Conservation (phyloP, 2,888 invertebrate genomes). For the Zaprionus obscuricornis region DNA sequence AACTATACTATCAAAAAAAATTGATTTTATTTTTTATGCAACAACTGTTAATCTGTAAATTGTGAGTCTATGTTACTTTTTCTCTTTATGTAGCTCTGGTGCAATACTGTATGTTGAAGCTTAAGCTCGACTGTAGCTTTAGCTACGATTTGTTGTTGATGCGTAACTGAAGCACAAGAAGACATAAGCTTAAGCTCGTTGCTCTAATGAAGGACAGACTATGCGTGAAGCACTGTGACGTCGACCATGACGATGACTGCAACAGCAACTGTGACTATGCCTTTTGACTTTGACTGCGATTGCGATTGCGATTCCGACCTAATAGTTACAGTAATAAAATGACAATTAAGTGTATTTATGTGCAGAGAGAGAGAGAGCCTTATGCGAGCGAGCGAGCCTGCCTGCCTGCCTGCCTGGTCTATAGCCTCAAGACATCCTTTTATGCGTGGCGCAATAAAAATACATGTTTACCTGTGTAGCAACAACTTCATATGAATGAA, state of each 20-base stretch:
- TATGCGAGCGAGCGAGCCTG: constrained; percentile 7
- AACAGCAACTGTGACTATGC: constrained; percentile 6
- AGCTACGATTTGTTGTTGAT: constrained; percentile 25
- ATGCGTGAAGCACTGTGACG: no score
- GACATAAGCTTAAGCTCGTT: constrained; percentile 12
- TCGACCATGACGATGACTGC: no score
- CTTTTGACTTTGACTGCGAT: constrained; percentile 2
- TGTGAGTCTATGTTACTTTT: no score
- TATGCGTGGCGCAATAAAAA: constrained; percentile 72
- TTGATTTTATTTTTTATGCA: no score
- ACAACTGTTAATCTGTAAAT: no score
- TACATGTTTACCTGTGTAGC: constrained; percentile 74
- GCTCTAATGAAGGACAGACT: constrained; percentile 29
- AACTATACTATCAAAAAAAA: no score
- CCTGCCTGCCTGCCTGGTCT: constrained; percentile 36
- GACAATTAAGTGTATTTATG: constrained; percentile 75
- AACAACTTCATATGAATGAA: constrained; percentile 71
- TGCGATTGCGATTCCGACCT: constrained; percentile 38
- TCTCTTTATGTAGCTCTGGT: constrained; percentile 39
- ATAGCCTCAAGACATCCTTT: constrained; percentile 67
- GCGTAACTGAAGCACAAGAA: constrained; percentile 59
- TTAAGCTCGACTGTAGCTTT: neutral
- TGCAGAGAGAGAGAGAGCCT: no score
- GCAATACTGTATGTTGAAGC: constrained; percentile 46
- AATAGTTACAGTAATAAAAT: constrained; percentile 76